phyloP scores from a whole-genome alignment of 2,888 invertebrate species.

The Erebia palarica region DNA sequence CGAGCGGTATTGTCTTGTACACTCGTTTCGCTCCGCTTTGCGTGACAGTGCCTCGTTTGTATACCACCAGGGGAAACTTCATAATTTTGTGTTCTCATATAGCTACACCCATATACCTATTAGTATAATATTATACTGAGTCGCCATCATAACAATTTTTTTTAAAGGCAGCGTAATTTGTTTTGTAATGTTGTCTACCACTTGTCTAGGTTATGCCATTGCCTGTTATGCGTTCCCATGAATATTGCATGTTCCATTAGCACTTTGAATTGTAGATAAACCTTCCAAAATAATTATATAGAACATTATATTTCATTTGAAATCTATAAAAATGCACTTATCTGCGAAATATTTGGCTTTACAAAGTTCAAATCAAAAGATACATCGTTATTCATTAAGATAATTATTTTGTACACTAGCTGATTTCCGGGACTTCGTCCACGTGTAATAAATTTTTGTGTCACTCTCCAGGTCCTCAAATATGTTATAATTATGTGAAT shows the following conservation, averaged over 20 bases:
- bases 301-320: too few species aligned
- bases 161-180: not conserved
- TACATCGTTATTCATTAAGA: too few species aligned
- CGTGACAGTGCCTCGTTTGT: constrained; percentile 66
- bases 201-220: not conserved
- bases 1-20: constrained; percentile 65
- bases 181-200: not conserved
- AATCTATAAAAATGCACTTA: too few species aligned
- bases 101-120: constrained; percentile 41
- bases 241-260: too few species aligned
- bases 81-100: constrained; percentile 59
- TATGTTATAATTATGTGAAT: too few species aligned
- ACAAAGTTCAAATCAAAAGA: too few species aligned
- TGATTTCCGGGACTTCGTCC: too few species aligned
- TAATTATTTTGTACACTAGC: too few species aligned
- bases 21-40: constrained; percentile 59
- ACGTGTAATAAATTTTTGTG: too few species aligned
- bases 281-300: not conserved
- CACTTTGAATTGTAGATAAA: not conserved
- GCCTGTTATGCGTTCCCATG: not conserved
- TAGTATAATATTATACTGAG: constrained; percentile 30
- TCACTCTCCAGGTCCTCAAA: too few species aligned
- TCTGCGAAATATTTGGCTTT: too few species aligned
- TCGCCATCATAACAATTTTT: not conserved
- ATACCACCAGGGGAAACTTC: constrained; percentile 59